Evolutionary conservation across 2,888 invertebrate species (phyloP), one percentile per base, ranked within the genome.

Genomic region (Protodeltote pygarga): DNA sequence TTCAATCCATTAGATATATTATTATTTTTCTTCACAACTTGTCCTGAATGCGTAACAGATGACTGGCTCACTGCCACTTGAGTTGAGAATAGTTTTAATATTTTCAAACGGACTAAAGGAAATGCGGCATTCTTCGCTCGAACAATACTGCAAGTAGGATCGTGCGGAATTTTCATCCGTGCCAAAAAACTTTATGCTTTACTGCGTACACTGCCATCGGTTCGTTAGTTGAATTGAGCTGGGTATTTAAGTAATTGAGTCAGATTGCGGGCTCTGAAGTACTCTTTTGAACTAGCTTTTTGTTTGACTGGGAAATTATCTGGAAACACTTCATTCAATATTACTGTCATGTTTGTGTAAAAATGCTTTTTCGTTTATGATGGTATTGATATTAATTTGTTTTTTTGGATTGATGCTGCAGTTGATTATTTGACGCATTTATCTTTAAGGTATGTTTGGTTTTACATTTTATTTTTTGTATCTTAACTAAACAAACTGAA

Each of bases 191-290:
- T 78, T 81, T 67, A 54, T 65, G 46, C 52, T 66, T 68, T 70
- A 65, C 64, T 61, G 47, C 66, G 52, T 65, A 60, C 49, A 53
- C 38, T 66, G 45, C 50, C 65, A 69, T 75, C 65, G 69, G 70
- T 79, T 79, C 75, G 73, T 79, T 82, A 77, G 67, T 45, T 31
- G 60, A 65, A 74, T 73, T 65, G 66, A 69, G 57, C 66, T 35
- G 75, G 45, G 53, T 79, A 81, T 79, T 83, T 76, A 76, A 71
- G 72, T 73, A 81, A 85, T 83, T 79, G 79, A 80, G 68, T 77
- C 65, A 63, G 75, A 75, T 78, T 71, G 76, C 64, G 72, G 72
- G 70, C 70, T 68, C 57, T 67, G 51, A 41, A 59, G 58, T 57
- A 40, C 48, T 71, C 72, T 67, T 55, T 63, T 64, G 59, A 58